Evolutionary conservation across 1,140 invertebrate species (phyloP), one percentile per base, ranked within the genome.

Genomic region (Venturia canescens): DNA sequence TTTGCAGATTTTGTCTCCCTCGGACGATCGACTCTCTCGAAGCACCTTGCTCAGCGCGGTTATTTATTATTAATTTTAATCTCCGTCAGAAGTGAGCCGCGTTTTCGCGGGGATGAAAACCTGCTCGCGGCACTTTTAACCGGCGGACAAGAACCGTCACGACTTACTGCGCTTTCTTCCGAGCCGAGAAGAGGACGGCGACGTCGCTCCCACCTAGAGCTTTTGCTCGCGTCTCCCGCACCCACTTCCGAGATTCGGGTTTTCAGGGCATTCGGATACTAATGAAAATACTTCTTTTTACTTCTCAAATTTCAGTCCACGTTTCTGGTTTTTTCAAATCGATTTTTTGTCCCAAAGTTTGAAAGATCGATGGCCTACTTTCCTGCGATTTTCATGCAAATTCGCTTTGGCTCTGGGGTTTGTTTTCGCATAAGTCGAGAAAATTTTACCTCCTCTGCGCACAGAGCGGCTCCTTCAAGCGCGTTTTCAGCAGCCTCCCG

Each of bases 401-500:
- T n/a, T n/a, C n/a, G n/a, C n/a, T n/a, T n/a, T n/a, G n/a, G n/a
- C n/a, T n/a, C n/a, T n/a, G n/a, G n/a, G n/a, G n/a, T n/a, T n/a
- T n/a, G n/a, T n/a, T n/a, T n/a, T n/a, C n/a, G n/a, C n/a, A n/a
- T n/a, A 44, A 44, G 15, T 15, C 15, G 38, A n/a, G 16, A 53
- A 63, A 23, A 63, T 69, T 1, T 69, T 84, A 84, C 81, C 81
- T 82, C 67, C 21, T 57, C 48, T 67, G 31, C 27, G 27, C 53
- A 50, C 92, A 91, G 67, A 95, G 90, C 11, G 94, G 93, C 82
- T 96, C 95, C 81, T 93, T 93, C 21, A 96, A 90, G 53, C 96
- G 92, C 15, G 95, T 94, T 86, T 94, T 94, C 6, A 96, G 90
- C 38, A 96, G 91, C 67, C 94, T 90, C 18, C 96, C 96, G 16